Percentiles rank a stretch among this genome's conserved stretches.
Evolutionary conservation across 1,140 invertebrate species (phyloP).

Genomic region (Drosophila navojoa): DNA sequence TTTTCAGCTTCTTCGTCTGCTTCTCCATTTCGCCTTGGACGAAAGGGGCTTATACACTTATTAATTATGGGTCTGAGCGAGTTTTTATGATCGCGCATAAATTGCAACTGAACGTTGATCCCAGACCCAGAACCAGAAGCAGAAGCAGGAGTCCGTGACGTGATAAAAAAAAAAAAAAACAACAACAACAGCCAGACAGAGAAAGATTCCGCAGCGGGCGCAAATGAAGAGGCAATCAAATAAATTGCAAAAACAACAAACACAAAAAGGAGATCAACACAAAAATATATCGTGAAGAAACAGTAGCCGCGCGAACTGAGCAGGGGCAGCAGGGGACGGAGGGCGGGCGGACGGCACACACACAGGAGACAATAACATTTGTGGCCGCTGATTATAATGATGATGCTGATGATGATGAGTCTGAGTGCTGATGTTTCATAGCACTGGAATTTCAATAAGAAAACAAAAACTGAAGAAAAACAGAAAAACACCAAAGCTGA

Average conservation of each 20-base stretch:
- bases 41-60: slow-evolving; percentile 47
- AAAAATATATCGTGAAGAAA: slow-evolving; percentile 35
- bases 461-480: slow-evolving; percentile 19
- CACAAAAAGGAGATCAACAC: slow-evolving; percentile 24
- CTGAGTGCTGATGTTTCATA: slow-evolving; percentile 29
- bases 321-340: background rate
- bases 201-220: background rate
- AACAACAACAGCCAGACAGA: background rate
- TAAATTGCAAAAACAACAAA: slow-evolving; percentile 66
- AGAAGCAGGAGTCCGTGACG: slow-evolving; percentile 30
- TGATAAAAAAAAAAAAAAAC: slow-evolving; percentile 34
- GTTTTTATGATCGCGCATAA: slow-evolving; percentile 78
- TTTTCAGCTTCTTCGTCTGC: slow-evolving; percentile 26
- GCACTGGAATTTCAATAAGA: slow-evolving; percentile 71
- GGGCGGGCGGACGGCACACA: background rate
- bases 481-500: background rate
- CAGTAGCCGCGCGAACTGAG: slow-evolving; percentile 42
- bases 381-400: slow-evolving; percentile 16
- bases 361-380: slow-evolving; percentile 49
- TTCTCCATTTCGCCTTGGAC: slow-evolving; percentile 12
- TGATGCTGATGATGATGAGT: slow-evolving; percentile 19
- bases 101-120: slow-evolving; percentile 71
- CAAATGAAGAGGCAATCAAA: slow-evolving; percentile 76
- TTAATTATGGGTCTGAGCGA: slow-evolving; percentile 73
- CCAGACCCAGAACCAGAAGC: slow-evolving; percentile 5